Percentiles rank a stretch among this genome's conserved stretches.
Conservation (phyloP, 1,140 invertebrate species). For the Lysiphlebus fabarum region DNA sequence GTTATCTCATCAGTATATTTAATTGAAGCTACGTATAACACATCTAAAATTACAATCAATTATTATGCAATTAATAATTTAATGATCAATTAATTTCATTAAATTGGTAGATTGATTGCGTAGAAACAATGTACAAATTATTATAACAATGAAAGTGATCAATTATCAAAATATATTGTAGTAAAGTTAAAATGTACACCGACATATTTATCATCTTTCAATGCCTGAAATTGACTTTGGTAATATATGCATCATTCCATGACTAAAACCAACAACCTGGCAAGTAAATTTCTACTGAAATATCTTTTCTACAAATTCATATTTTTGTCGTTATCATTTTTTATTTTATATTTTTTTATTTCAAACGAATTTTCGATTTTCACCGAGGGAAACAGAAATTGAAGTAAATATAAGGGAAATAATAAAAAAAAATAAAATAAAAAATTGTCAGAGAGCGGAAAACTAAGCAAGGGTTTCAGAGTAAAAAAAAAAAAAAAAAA, state of each 20-base stretch:
- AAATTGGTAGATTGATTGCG: too few species aligned
- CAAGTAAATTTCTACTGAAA: slow-evolving; percentile 23
- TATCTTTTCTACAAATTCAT: slow-evolving; percentile 20
- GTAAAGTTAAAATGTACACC: background rate
- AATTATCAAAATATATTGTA: too few species aligned
- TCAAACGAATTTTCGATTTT: slow-evolving; percentile 6
- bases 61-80: too few species aligned
- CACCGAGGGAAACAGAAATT: slow-evolving; percentile 12
- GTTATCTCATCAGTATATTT: too few species aligned
- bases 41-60: too few species aligned
- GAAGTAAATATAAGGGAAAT: slow-evolving; percentile 1
- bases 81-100: too few species aligned
- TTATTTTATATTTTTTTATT: slow-evolving; percentile 11
- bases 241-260: slow-evolving; percentile 40
- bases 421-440: slow-evolving; percentile 20
- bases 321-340: slow-evolving; percentile 16
- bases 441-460: slow-evolving; percentile 14
- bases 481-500: slow-evolving; percentile 1
- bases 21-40: too few species aligned
- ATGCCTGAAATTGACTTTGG: slow-evolving; percentile 41
- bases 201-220: slow-evolving; percentile 37
- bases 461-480: slow-evolving; percentile 15
- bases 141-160: too few species aligned
- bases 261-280: slow-evolving; percentile 32
- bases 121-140: too few species aligned